Base-by-base conservation (phyloP, 2,113 vertebrate genomes). In the Pica pica region DNA sequence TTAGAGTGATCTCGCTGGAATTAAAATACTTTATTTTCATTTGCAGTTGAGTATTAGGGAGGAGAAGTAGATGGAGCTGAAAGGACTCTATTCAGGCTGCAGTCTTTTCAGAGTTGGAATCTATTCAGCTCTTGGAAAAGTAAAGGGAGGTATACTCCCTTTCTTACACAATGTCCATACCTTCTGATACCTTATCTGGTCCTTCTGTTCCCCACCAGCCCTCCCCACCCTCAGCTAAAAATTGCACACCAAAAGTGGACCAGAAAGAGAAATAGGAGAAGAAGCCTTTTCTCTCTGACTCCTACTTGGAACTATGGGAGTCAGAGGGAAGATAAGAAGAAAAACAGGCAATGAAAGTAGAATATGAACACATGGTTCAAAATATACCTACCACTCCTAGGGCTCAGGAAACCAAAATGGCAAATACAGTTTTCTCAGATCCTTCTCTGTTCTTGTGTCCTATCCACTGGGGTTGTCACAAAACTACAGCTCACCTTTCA, bases 51-150 rank as follows among this genome's bases (percentile, higher is more conserved):
- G 28, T 83, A 81, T 90, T 41, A 88, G 82, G 60, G 64, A 95
- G 84, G 55, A 60, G 63, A 92, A 80, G 59, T 61, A 28, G 21
- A 28, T 46, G 39, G 53, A 85, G 50, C 42, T 92, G 74, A 95
- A 95, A 93, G 77, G n/a, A 39, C 53, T 87, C 19, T 70, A 23
- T 87, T 95, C 60, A 83, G 57, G 30, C 33, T 75, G n/a, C 50
- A 93, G 53, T 64, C n/a, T 83, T 84, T 95, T 76, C 82, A 57
- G 46, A 27, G 16, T 1, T 93, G 83, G 92, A 92, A 73, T 88
- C 63, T 63, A 7, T 93, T 93, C 50, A 88, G 42, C 18, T 90
- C 35, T 70, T 97, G 85, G 85, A 90, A 88, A 92, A 90, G 39
- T 52, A 74, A 67, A 74, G 50, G 37, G 78, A 81, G 79, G 31